Evolutionary conservation across 1,140 invertebrate species (phyloP), one percentile per base, ranked within the genome.

Genomic region (Lordiphosa stackelbergi): DNA sequence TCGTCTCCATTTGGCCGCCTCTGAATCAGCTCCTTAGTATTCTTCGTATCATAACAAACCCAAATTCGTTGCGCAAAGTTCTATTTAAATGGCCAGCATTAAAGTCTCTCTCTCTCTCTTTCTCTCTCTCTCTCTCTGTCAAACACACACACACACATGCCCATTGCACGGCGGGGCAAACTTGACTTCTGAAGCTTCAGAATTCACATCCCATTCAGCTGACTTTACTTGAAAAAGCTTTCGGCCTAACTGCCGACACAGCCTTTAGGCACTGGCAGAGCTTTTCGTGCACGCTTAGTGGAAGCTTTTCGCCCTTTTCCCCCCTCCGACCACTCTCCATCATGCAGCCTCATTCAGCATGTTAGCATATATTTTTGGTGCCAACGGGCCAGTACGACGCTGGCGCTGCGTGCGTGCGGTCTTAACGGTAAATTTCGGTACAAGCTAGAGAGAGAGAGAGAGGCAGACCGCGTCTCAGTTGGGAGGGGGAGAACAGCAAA

Each of bases 391-490:
- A 83, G 77, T 83, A 73, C 73, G 78, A 84, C 78, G 77, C 78
- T 83, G 78, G 73, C 77, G 77, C 77, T 83, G 78, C 78, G 78
- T 83, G 77, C 78, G 77, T 83, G 72, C 77, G 69, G 77, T 81
- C 64, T 69, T 40, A 77, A 71, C 68, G 63, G 58, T 61, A 63
- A 68, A 64, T 28, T 64, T 34, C 59, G 53, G 42, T 43, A 45
- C 56, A 11, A 60, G 48, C 36, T 36, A 16, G n/a, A 34, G 51
- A 24, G 24, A 12, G 22, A 31, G 37, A 10, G 49, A 64, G 53
- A 49, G 49, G 52, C n/a, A 36, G 36, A 12, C 38, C 45, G 45
- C 53, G 51, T 36, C 65, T 59, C 43, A 16, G 54, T 40, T 35
- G 37, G 54, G 45, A 61, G 56, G 37, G 37, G 45, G 48, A 60